Percentiles rank a stretch among this genome's conserved stretches.
Conservation (phyloP, 1,140 invertebrate genomes). For the Idris sp. region DNA sequence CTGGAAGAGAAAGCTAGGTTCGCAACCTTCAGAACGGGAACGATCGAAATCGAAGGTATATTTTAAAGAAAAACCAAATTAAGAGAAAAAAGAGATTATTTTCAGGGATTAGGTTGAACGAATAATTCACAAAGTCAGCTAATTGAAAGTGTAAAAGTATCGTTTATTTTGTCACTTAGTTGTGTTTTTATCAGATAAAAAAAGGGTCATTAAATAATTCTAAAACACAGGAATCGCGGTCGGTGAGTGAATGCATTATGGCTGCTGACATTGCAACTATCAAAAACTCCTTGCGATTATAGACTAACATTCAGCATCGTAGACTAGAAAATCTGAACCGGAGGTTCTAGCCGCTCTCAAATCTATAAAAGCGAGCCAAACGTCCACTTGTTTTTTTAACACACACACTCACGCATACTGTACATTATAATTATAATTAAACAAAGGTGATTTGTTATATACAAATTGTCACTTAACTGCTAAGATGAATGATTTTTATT, state of each 20-base stretch:
- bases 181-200: slow-evolving; percentile 24
- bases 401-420: slow-evolving; percentile 20
- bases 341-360: slow-evolving; percentile 51
- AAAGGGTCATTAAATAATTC: slow-evolving; percentile 54
- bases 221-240: slow-evolving; percentile 65
- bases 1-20: too few relatives aligned
- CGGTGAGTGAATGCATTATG: slow-evolving; percentile 70
- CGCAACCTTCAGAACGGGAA: too few relatives aligned
- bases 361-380: too few relatives aligned
- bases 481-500: too few relatives aligned
- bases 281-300: slow-evolving; percentile 51
- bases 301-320: slow-evolving; percentile 54
- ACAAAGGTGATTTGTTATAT: slow-evolving; percentile 55
- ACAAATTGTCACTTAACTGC: slow-evolving; percentile 30
- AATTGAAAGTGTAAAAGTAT: slow-evolving; percentile 45
- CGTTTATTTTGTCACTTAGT: slow-evolving; percentile 53
- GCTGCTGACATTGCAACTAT: slow-evolving; percentile 46
- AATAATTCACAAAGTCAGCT: too few relatives aligned
- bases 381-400: too few relatives aligned
- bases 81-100: slow-evolving; percentile 3
- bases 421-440: too few relatives aligned
- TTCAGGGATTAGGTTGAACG: too few relatives aligned
- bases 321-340: slow-evolving; percentile 63
- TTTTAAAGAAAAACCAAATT: background rate
- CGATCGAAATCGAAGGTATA: too few relatives aligned